These are phyloP conservation scores for Oceanodroma leucorhoa DNA, from an alignment of 2,797 vertebrate species.

Conservation along the genomic window DNA sequence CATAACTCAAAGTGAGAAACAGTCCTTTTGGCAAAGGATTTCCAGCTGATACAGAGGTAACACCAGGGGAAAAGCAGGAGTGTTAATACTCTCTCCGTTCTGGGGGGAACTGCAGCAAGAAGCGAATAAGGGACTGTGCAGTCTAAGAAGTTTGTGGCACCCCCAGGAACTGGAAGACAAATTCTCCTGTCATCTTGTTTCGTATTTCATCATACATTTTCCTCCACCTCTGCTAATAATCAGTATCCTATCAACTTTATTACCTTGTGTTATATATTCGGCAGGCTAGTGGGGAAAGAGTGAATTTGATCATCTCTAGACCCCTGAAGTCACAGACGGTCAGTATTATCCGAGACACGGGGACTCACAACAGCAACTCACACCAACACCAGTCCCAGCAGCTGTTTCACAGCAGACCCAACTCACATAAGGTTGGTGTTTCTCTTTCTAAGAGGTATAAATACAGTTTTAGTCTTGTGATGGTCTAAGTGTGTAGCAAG, in stretches of 20 bases:
- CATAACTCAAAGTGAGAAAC: background rate
- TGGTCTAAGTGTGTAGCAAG: background rate
- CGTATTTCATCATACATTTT: background rate
- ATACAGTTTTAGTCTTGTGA: background rate
- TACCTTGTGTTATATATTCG: background rate
- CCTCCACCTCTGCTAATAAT: background rate
- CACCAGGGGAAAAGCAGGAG: background rate
- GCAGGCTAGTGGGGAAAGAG: constrained; percentile 94
- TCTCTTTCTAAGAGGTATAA: background rate
- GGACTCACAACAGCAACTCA: constrained; percentile 83
- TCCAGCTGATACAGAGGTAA: background rate
- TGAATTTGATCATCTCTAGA: constrained; percentile 89
- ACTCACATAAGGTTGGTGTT: constrained; percentile 88
- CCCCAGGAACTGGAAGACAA: background rate
- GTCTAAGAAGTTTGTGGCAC: background rate
- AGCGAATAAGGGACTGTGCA: background rate
- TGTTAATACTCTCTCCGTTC: background rate
- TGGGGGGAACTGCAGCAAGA: background rate
- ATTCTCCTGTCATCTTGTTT: background rate
- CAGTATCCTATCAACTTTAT: background rate
- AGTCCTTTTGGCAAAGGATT: background rate
- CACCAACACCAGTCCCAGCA: constrained; percentile 75
- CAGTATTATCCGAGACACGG: constrained; percentile 84
- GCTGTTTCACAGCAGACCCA: constrained; percentile 85
- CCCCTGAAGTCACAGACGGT: constrained; percentile 84